Evolutionary conservation across 2,888 invertebrate genomes (phyloP), one percentile per base, ranked within the genome.

Genomic region (Diplazon laetatorius): DNA sequence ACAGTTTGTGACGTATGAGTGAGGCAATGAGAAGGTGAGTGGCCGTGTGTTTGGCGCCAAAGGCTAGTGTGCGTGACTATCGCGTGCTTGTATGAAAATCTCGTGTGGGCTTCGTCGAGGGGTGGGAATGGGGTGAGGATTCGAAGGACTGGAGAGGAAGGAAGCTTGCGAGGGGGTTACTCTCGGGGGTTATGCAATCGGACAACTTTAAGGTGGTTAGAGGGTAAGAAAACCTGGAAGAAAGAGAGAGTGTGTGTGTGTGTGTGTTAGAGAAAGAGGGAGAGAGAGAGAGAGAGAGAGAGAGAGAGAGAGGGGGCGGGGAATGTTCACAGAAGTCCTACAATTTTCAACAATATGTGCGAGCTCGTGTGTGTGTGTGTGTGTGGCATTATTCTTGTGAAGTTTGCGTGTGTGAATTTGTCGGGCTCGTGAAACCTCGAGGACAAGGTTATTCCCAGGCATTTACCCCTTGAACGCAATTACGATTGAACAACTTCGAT

Each of bases 171-270:
- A 18, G 60, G 66, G 70, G 59, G 75, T 72, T 79, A 75, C 71
- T 77, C 60, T 70, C 69, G 68, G 59, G 82, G 46, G 82, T 86
- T 86, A 83, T 84, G 84, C 79, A 86, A 86, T 82, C 76, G 81
- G 66, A 70, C n/a, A 82, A 82, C 76, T 77, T 83, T 76, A 69
- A 81, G 79, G 75, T 22, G 57, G 35, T n/a, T 14, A 57, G 55
- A 18, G 30, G 25, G 30, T 60, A 14, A 60, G 50, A 20, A 37
- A 59, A 14, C 57, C 14, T 18, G 20, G 18, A 16, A 74, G n/a
- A 59, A 35, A 35, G 22, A 37, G 39, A 10, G 30, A 10, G 60
- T 52, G 75, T 59, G 39, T 16, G 14, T 42, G 52, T n/a, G n/a
- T n/a, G n/a, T n/a, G n/a, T 9, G 55, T n/a, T 16, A 39, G 30